Base-by-base conservation (phyloP, 2,797 vertebrate genomes). In the Bovichtus diacanthus region DNA sequence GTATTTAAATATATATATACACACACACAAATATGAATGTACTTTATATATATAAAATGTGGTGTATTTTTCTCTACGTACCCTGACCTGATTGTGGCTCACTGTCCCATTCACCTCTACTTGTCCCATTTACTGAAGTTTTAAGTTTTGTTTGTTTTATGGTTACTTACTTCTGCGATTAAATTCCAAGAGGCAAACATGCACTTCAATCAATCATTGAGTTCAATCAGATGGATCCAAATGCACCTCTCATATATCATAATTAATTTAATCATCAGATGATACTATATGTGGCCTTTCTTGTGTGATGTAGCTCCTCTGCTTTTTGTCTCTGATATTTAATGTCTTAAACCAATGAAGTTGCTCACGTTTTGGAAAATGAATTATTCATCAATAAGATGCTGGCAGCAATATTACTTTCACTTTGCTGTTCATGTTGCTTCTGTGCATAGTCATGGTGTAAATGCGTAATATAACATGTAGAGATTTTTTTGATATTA, bases 181-280 rank as follows among this genome's bases (percentile, higher is more conserved):
- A 53, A 55, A 49, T 25, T 21, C 4, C 2, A 39, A 19, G 23
- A 66, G n/a, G 25, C 23, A 13, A 39, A 16, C 25, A 41, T 27
- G 9, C 9, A 43, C 38, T 64, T 41, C 10, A 19, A 43, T 70
- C 12, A 59, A 29, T 61, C 10, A 50, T 0, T 23, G 16, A 70
- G n/a, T 19, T 38, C 38, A 53, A 43, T 66, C 3, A 39, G 10
- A 39, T 8, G 0, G 11, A 43, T 58, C 25, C 15, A 56, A 16
- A 63, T 19, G 41, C 3, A 59, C 38, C 6, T 61, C 27, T 21
- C 9, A 34, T 21, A 16, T 58, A 54, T 65, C 9, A 25, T 27
- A 29, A 55, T 59, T 55, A 68, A 27, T 73, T 29, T 7, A 34
- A 6, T 59, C 41, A 50, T 51, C 51, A 39, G 39, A 64, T 43